These are phyloP conservation scores for Parazoanthus darwini DNA, from an alignment of 92 coral and sea anemone genomes.

Conservation along the genomic window DNA sequence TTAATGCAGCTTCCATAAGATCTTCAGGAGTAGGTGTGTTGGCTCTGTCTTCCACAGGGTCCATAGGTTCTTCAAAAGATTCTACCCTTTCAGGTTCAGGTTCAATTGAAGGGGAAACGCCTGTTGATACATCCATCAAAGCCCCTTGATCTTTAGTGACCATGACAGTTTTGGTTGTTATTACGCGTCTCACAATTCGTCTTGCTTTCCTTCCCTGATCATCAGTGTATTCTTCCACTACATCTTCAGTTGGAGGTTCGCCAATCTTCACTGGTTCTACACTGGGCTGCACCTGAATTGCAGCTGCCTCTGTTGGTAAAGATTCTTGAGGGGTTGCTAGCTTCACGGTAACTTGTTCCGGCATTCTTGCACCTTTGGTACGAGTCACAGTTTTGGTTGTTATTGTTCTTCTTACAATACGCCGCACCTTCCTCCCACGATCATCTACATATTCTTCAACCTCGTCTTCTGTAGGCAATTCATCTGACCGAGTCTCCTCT, in stretches of 20 bases:
- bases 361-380: constrained; percentile 27
- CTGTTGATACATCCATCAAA: background rate
- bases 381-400: constrained; percentile 43
- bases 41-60: background rate
- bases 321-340: constrained; percentile 35
- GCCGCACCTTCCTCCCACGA: constrained; percentile 68
- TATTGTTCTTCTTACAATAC: constrained; percentile 60
- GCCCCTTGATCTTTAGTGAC: constrained; percentile 7
- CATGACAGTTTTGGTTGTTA: constrained; percentile 31
- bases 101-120: background rate
- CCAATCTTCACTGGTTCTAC: constrained; percentile 28
- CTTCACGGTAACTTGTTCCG: constrained; percentile 37
- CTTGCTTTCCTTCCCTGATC: constrained; percentile 55
- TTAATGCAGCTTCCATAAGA: constrained; percentile 37
- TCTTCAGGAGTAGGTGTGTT: constrained; percentile 29
- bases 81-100: constrained; percentile 36
- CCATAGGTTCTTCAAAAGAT: background rate
- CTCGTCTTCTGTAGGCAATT: constrained; percentile 52
- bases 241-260: constrained; percentile 50
- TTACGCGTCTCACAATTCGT: constrained; percentile 37
- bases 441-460: constrained; percentile 77
- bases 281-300: background rate
- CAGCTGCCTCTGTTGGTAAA: constrained; percentile 31
- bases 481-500: constrained; percentile 26
- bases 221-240: constrained; percentile 61